These are phyloP conservation scores for Rhinophrynus dorsalis DNA, from an alignment of 2,797 vertebrate species.

Conservation along the genomic window DNA sequence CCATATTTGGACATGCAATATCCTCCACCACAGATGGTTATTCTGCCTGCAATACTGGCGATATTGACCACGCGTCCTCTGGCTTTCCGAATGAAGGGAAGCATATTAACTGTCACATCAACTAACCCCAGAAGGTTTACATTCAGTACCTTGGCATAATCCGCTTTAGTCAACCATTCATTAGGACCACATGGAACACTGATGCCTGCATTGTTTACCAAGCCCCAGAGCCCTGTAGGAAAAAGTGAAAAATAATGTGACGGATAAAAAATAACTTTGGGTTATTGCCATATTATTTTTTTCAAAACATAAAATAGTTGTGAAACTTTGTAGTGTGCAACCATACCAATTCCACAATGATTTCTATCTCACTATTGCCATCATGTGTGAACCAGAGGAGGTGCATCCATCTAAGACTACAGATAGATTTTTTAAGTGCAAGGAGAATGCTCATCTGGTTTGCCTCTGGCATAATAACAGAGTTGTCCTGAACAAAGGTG, in stretches of 20 bases:
- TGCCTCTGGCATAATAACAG: no score
- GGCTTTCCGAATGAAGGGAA: conserved; percentile 76
- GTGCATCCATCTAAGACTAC: no score
- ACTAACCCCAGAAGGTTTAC: conserved; percentile 79
- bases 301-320: no score
- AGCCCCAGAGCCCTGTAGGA: conserved; percentile 77
- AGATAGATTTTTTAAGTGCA: no score
- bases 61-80: conserved; percentile 78
- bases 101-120: conserved; percentile 75
- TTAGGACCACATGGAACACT: conserved; percentile 69
- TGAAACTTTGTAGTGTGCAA: no score
- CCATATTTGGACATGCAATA: conserved; percentile 83
- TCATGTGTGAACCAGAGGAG: no score
- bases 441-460: no score
- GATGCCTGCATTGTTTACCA: conserved; percentile 83
- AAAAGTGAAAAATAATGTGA: neutral
- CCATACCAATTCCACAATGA: no score
- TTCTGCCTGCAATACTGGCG: conserved; percentile 75
- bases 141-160: conserved; percentile 70
- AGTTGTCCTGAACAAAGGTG: no score
- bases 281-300: no score
- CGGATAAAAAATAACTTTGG: no score
- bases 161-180: conserved; percentile 79
- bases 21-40: conserved; percentile 71
- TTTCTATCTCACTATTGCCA: no score